These are phyloP conservation scores for Pempheris klunzingeri DNA, from an alignment of 2,797 vertebrate species.

Conservation along the genomic window DNA sequence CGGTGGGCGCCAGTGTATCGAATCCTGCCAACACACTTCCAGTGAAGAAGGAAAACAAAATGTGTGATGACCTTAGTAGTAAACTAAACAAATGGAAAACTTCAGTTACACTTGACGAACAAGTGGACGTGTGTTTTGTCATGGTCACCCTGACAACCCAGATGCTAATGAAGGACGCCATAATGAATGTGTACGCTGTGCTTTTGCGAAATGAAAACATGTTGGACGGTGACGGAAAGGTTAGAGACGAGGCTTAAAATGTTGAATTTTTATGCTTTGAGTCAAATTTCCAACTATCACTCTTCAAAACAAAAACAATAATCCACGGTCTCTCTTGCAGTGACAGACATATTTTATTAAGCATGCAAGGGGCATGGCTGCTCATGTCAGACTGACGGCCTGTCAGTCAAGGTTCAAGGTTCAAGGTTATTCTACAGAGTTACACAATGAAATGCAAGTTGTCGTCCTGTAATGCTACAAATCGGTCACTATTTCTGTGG, in stretches of 20 bases:
- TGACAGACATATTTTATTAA: not conserved
- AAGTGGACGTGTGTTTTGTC: constrained; percentile 52
- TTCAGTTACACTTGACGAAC: constrained; percentile 41
- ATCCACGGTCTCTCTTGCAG: not conserved
- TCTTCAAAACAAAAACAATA: not conserved
- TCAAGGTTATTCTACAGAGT: too few species aligned
- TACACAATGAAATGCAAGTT: too few species aligned
- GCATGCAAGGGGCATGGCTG: too few species aligned
- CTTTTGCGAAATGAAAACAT: constrained; percentile 26
- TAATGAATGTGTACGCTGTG: constrained; percentile 1
- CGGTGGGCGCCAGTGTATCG: not conserved
- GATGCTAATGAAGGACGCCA: constrained; percentile 21
- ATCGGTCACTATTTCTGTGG: too few species aligned
- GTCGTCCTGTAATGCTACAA: too few species aligned
- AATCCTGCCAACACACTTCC: constrained; percentile 28
- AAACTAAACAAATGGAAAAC: constrained; percentile 59
- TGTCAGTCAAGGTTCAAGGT: too few species aligned
- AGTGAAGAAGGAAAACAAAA: constrained; percentile 48
- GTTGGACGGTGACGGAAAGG: not conserved
- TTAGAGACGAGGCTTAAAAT: not conserved
- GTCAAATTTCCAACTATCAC: not conserved
- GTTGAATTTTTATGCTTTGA: not conserved
- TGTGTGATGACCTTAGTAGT: constrained; percentile 38
- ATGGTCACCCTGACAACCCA: constrained; percentile 27
- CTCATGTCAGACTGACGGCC: too few species aligned